phyloP scores from a whole-genome alignment of 1,140 invertebrate species.

The Musca domestica region DNA sequence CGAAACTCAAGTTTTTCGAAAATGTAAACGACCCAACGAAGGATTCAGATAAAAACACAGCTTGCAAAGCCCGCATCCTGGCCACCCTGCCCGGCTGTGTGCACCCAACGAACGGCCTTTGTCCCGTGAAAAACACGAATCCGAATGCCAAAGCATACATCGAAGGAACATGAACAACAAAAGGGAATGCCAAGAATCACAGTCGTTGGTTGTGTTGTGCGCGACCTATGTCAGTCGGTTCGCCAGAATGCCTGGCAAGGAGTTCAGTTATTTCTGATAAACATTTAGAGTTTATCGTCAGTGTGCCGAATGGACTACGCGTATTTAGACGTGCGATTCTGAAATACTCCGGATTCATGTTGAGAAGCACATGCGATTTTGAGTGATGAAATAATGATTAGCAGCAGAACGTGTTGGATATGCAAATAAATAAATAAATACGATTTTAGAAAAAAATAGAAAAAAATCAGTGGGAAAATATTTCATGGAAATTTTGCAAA shows the following conservation, averaged over 20 bases:
- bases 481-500: too few relatives aligned
- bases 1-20: too few relatives aligned
- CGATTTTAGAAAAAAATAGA: too few relatives aligned
- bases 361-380: too few relatives aligned
- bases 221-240: constrained; percentile 7
- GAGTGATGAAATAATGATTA: too few relatives aligned
- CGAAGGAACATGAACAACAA: constrained; percentile 1
- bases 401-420: too few relatives aligned
- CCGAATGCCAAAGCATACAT: background rate
- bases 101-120: background rate
- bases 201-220: background rate
- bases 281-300: constrained; percentile 28
- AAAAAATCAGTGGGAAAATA: too few relatives aligned
- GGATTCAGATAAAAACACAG: too few relatives aligned
- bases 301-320: constrained; percentile 28
- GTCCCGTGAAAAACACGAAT: background rate
- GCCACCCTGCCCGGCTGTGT: too few relatives aligned
- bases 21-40: too few relatives aligned
- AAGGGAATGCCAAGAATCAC: background rate
- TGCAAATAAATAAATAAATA: too few relatives aligned
- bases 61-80: too few relatives aligned
- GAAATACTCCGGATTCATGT: constrained; percentile 7
- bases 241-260: constrained; percentile 10
- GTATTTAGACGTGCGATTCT: constrained; percentile 24
- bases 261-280: constrained; percentile 23